Conservation (phyloP, 2,888 invertebrate species). For the Ennomos quercinarius region DNA sequence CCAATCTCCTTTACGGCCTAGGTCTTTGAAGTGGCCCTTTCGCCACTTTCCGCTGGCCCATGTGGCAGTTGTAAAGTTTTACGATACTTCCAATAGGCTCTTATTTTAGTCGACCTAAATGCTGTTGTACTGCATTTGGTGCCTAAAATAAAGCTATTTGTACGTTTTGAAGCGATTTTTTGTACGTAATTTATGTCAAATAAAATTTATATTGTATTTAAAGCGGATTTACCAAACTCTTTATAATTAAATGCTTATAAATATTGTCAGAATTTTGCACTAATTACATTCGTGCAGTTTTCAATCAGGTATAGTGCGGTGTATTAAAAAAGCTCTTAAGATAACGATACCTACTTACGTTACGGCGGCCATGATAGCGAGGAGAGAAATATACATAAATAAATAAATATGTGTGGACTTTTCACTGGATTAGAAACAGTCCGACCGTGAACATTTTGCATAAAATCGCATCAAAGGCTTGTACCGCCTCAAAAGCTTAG, state of each 20-base stretch:
- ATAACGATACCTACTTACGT: no score
- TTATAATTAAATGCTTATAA: no score
- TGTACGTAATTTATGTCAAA: no score
- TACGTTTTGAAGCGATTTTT: constrained; percentile 5
- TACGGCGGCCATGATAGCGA: no score
- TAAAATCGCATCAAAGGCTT: constrained; percentile 37
- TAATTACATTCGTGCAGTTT: constrained; percentile 21
- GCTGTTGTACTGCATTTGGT: constrained; percentile 16
- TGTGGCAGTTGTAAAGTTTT: constrained; percentile 23
- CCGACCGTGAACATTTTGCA: constrained; percentile 44
- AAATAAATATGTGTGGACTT: no score
- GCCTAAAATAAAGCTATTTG: constrained; percentile 5
- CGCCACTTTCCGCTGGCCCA: constrained; percentile 23
- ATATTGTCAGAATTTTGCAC: no score
- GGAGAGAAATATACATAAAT: no score
- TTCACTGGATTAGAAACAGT: no score
- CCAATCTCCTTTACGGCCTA: constrained; percentile 56
- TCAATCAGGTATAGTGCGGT: no score
- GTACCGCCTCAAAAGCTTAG: constrained; percentile 22
- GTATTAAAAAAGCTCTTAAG: no score
- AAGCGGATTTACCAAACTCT: no score
- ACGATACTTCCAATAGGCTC: constrained; percentile 15
- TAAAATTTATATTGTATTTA: no score
- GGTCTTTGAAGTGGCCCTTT: constrained; percentile 49
- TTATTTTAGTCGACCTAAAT: constrained; percentile 27